Evolutionary conservation across 2,113 vertebrate species (phyloP), one percentile per base, ranked within the genome.

Genomic region (Nothobranchius furzeri): DNA sequence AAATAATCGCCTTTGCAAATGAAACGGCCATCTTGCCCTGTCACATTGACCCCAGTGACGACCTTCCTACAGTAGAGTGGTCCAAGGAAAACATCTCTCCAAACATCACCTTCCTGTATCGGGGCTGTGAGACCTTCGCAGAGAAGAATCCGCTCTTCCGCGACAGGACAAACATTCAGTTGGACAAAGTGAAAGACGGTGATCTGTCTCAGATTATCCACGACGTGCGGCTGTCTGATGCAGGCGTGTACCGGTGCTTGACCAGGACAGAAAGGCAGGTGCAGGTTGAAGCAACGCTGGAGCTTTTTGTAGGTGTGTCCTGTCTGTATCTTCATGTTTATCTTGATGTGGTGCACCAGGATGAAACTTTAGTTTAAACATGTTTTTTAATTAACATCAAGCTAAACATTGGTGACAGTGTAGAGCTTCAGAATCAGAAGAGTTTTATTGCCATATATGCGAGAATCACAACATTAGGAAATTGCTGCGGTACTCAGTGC

Each of bases 41-140:
- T 60, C 60, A 8, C 6, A 3, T 15, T 12, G 3, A 12, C 1
- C 3, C 0, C 17, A 2, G 0, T 0, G 1, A 37, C 0, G 51
- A 73, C 3, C 10, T 70, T 7, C 71, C 61, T 0, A 50, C 68
- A 0, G 25, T 85, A n/a, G 82, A 85, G 55, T 82, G 75, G 82
- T 73, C 60, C 46, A 48, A 17, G 43, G 2, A 43, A 1, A 75
- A 9, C 15, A 42, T 73, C 61, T 0, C 20, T 2, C 51, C 49
- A 0, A 0, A 54, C 3, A 6, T 76, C 0, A 9, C 74, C 54
- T 47, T 79, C 40, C 4, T 79, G 54, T 79, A 73, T 54, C 61
- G 78, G 4, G 62, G 69, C 13, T 7, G 54, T 1, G 82, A 85
- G 58, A 47, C 4, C 0, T 15, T 49, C 0, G 68, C 43, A 40